Base-by-base conservation (phyloP, 2,797 vertebrate genomes). In the Etheostoma perlongum region DNA sequence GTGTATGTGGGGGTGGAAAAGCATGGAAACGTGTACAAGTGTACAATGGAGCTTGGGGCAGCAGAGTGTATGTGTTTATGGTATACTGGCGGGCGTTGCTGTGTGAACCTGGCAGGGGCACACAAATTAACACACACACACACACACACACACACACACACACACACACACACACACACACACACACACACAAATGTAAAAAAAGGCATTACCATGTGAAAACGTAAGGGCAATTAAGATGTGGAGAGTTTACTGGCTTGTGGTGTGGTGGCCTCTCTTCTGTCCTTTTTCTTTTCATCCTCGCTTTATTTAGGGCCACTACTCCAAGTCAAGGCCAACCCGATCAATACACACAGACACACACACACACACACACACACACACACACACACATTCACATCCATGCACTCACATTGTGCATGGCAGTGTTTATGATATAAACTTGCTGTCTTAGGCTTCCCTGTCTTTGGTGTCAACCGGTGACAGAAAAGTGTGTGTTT, bases 201-300 rank as follows among this genome's bases (percentile, higher is more conserved):
- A 57, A 68, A 68, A 79, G 52, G 44, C 81, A 88, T 92, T 94
- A 91, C 84, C 91, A 91, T 93, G 84, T 91, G 91, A 94, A 95
- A 93, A 92, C 80, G 68, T 83, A 79, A 89, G 88, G 87, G 90
- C 86, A 92, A 93, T 95, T 92, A 92, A 94, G 90, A 88, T 86
- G 90, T 90, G 74, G 86, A 90, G 88, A 83, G 90, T 89, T 89
- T 86, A 80, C 78, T 83, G 75, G 82, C 77, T 81, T 86, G 85
- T 84, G 81, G 74, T 80, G 60, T 55, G 72, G 84, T 82, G 85
- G 85, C 83, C 82, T 88, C 85, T 86, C 68, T 76, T 76, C 76
- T 88, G 79, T 87, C 72, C 68, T 74, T 69, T 67, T 74, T 74
- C 75, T 82, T 85, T 88, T 69, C 67, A 84, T 54, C 40, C 54